Base-by-base conservation (phyloP, 2,113 vertebrate genomes). In the Eudorcas thomsonii region DNA sequence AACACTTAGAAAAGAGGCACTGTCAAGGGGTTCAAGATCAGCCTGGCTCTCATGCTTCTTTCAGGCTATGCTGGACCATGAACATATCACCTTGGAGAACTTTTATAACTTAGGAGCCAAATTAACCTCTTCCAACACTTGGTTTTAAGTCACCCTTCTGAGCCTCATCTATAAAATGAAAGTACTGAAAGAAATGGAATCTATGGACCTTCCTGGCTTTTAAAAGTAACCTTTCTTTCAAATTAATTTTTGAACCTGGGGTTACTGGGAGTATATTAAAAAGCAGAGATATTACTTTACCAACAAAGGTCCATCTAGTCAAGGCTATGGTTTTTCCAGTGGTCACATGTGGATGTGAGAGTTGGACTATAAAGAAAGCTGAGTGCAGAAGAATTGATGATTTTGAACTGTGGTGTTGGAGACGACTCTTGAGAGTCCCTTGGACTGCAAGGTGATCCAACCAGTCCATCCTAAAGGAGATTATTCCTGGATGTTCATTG, bases 161-260 rank as follows among this genome's bases (percentile, higher is more conserved):
- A 54, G 17, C 23, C 54, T 97, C 28, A 43, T 71, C 36, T 92
- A 30, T 88, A 77, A 93, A 86, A 36, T 83, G 50, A 71, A 95
- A 92, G 26, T 90, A 86, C 64, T 95, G 3, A 26, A 92, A 96
- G 86, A 94, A 10, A 59, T 57, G 4, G 28, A 81, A 5, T 85
- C 33, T 91, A 89, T 85, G 54, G 30, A 87, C 71, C n/a, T 95
- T 88, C 64, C 15, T 71, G 17, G 45, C 45, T 67, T 96, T 94
- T 92, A 87, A 96, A 97, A 93, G 90, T 91, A 86, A 88, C 50
- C 36, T 78, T 96, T 92, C 57, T 91, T 93, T 82, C 30, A 85
- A 80, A 82, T 96, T 92, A 78, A 55, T 88, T 91, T 89, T 97
- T 95, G 92, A 88, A 90, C 15, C 17, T 81, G 30, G 52, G 30